A percentile compares a stretch with the other conserved stretches of the same genome.
Conservation (phyloP, 2,888 invertebrate species). For the Drosophila nr. medialis region DNA sequence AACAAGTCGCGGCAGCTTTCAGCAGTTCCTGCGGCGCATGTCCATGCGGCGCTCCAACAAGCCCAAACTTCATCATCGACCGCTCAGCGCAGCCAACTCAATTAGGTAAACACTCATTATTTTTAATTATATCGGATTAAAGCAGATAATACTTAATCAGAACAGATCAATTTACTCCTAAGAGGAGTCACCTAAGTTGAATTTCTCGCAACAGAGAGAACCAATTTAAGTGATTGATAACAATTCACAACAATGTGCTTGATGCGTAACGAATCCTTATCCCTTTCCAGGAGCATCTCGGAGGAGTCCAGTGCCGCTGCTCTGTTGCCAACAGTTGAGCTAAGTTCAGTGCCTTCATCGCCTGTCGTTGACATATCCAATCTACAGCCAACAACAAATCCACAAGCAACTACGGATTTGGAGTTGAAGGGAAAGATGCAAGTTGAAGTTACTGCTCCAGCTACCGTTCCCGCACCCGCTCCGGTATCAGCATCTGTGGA, state of each 20-base stretch:
- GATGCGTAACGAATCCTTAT: background rate
- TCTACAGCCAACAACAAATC: slow-evolving; percentile 51
- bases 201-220: background rate
- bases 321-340: slow-evolving; percentile 69
- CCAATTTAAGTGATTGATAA: background rate
- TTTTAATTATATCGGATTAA: background rate
- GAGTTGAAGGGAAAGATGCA: slow-evolving; percentile 50
- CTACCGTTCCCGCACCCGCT: background rate
- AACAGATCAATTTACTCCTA: background rate
- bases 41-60: slow-evolving; percentile 83
- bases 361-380: slow-evolving; percentile 51
- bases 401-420: slow-evolving; percentile 57
- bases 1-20: slow-evolving; percentile 78
- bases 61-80: slow-evolving; percentile 72
- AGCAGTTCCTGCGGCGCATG: slow-evolving; percentile 84
- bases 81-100: slow-evolving; percentile 82
- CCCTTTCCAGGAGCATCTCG: slow-evolving; percentile 75
- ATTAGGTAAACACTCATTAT: slow-evolving; percentile 81
- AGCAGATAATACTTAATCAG: background rate
- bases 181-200: background rate
- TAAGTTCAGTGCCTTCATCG: slow-evolving; percentile 59
- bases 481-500: slow-evolving; percentile 11
- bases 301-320: slow-evolving; percentile 72
- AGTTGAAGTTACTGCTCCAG: slow-evolving; percentile 2
- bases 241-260: slow-evolving; percentile 13